These are phyloP conservation scores for Thryonomys swinderianus DNA, from an alignment of 2,113 vertebrate genomes.

Conservation along the genomic window DNA sequence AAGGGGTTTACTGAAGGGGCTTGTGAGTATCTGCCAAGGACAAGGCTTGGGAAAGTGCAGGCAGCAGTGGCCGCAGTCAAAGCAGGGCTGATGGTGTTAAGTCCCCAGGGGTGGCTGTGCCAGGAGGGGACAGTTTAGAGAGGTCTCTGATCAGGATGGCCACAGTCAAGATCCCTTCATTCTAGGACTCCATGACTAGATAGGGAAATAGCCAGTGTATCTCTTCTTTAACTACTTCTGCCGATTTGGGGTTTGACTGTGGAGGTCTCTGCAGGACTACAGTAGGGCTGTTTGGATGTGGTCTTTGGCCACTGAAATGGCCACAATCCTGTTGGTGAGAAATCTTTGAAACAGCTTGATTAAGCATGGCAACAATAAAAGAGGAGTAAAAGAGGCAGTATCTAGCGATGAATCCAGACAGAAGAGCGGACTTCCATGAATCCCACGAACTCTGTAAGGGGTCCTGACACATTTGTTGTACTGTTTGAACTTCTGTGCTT, in stretches of 20 bases:
- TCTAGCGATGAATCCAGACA: too few species aligned
- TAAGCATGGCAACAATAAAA: neutral
- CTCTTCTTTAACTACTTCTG: neutral
- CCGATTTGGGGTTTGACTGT: neutral
- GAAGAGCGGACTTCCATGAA: too few species aligned
- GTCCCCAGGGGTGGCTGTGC: neutral
- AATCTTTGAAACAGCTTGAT: neutral
- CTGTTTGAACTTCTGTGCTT: too few species aligned
- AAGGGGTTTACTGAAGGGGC: neutral
- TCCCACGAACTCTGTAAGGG: too few species aligned
- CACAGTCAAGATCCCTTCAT: neutral
- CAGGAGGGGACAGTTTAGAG: neutral
- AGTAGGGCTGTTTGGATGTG: neutral
- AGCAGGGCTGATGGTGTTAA: neutral
- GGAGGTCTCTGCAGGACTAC: neutral
- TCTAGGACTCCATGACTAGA: neutral
- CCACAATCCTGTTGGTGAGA: neutral
- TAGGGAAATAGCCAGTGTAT: neutral
- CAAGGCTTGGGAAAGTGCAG: neutral
- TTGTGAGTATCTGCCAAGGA: neutral
- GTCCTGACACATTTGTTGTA: too few species aligned
- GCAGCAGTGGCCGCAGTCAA: neutral
- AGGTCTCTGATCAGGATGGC: neutral
- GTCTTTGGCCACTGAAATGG: neutral
- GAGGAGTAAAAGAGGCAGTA: neutral